Evolutionary conservation across 1,140 invertebrate genomes (phyloP).

Genomic region (Thereuonema tuberculata): DNA sequence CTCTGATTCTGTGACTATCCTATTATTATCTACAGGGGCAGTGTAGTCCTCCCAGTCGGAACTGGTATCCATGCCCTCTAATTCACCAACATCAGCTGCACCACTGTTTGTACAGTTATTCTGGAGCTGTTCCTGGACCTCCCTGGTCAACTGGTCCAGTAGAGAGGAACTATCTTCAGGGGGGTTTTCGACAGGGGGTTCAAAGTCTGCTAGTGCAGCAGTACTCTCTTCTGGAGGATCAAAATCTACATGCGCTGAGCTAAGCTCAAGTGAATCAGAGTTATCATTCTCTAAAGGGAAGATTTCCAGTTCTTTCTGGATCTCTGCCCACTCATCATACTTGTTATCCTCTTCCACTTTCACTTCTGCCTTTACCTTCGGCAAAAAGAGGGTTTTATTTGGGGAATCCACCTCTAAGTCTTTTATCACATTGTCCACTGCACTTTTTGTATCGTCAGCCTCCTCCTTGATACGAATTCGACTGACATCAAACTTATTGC

Average conservation of each 20-base stretch:
- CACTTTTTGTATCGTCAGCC: no score
- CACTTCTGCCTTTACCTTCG: not conserved
- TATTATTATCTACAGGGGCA: not conserved
- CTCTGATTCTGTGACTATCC: conserved; percentile 11
- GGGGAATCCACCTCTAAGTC: not conserved
- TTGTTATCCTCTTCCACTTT: not conserved
- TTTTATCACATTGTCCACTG: not conserved
- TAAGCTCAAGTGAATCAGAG: not conserved
- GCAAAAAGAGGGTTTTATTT: no score
- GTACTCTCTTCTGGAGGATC: conserved; percentile 5
- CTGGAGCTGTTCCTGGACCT: not conserved
- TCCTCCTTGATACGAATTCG: no score
- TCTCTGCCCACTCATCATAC: conserved; percentile 52
- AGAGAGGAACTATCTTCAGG: conserved; percentile 10
- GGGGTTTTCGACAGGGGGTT: conserved; percentile 12
- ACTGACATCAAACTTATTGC: no score
- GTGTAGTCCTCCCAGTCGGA: not conserved
- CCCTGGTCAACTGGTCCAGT: not conserved
- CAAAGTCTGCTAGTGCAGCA: conserved; percentile 15
- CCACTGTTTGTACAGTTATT: not conserved
- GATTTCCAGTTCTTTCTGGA: conserved; percentile 48
- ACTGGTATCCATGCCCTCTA: not conserved
- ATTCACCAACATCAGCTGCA: no score
- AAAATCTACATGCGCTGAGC: not conserved
- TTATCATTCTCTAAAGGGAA: conserved; percentile 22